Conservation (phyloP, 1,140 invertebrate genomes). For the Ladona fulva region DNA sequence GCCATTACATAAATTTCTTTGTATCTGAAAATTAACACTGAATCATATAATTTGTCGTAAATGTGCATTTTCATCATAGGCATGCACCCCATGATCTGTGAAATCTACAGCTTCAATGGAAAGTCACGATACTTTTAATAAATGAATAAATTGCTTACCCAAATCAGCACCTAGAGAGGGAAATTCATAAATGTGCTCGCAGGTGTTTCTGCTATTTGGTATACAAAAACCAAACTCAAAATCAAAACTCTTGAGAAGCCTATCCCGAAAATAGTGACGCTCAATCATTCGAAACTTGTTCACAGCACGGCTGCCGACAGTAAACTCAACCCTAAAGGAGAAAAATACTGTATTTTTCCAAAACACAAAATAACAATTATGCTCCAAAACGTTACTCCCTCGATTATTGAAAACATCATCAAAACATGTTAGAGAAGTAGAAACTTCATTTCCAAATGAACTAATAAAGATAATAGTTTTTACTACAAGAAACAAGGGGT, state of each 20-base stretch:
- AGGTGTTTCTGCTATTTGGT: slow-evolving; percentile 93
- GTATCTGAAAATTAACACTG: too few species aligned
- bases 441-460: too few species aligned
- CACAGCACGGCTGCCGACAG: slow-evolving; percentile 82
- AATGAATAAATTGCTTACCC: slow-evolving; percentile 51
- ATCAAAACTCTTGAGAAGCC: slow-evolving; percentile 95
- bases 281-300: slow-evolving; percentile 98
- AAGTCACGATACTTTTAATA: not conserved
- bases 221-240: slow-evolving; percentile 99
- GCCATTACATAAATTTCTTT: too few species aligned
- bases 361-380: too few species aligned
- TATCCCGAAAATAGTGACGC: slow-evolving; percentile 90
- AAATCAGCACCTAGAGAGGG: slow-evolving; percentile 75
- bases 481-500: too few species aligned
- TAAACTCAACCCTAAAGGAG: slow-evolving; percentile 82
- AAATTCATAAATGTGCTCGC: slow-evolving; percentile 99
- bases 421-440: too few species aligned
- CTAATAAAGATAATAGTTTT: too few species aligned
- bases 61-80: too few species aligned
- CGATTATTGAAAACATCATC: too few species aligned
- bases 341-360: slow-evolving; percentile 17
- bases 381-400: too few species aligned
- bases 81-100: too few species aligned
- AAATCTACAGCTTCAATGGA: not conserved
- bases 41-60: too few species aligned